A percentile compares a stretch with the other conserved stretches of the same genome.
phyloP scores from a whole-genome alignment of 2,888 invertebrate genomes.

The Eupithecia subfuscata region DNA sequence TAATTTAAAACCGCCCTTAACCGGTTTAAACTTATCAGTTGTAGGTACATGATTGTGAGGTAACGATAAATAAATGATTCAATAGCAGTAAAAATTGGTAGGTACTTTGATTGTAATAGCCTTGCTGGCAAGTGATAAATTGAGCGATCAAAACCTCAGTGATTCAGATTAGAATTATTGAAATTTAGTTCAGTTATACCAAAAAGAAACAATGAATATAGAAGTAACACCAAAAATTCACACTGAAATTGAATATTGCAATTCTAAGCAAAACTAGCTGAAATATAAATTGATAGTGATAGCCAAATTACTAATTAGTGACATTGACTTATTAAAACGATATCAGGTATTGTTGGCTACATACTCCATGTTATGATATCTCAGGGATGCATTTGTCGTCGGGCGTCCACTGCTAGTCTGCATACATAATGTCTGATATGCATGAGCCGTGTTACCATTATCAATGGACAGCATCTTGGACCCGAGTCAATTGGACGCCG shows the following conservation, averaged over 20 bases:
- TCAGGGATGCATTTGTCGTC: slow-evolving; percentile 50
- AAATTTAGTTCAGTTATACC: background rate
- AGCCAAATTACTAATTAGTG: slow-evolving; percentile 68
- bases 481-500: slow-evolving; percentile 71
- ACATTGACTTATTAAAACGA: slow-evolving; percentile 60
- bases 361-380: slow-evolving; percentile 63
- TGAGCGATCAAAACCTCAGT: background rate
- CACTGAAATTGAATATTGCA: background rate
- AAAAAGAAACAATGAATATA: background rate
- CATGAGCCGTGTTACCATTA: slow-evolving; percentile 75
- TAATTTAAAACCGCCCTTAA: background rate
- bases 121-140: background rate
- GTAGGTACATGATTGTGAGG: background rate
- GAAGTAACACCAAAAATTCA: background rate
- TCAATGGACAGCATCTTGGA: slow-evolving; percentile 81
- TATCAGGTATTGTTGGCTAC: slow-evolving; percentile 47
- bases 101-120: background rate
- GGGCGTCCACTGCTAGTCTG: slow-evolving; percentile 46
- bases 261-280: background rate
- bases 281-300: slow-evolving; percentile 23
- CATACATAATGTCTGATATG: slow-evolving; percentile 18
- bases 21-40: background rate
- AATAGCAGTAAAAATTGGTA: background rate
- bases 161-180: background rate
- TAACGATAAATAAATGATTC: background rate